Evolutionary conservation across 2,797 vertebrate species (phyloP), one percentile per base, ranked within the genome.

Genomic region (Urocyon cinereoargenteus): DNA sequence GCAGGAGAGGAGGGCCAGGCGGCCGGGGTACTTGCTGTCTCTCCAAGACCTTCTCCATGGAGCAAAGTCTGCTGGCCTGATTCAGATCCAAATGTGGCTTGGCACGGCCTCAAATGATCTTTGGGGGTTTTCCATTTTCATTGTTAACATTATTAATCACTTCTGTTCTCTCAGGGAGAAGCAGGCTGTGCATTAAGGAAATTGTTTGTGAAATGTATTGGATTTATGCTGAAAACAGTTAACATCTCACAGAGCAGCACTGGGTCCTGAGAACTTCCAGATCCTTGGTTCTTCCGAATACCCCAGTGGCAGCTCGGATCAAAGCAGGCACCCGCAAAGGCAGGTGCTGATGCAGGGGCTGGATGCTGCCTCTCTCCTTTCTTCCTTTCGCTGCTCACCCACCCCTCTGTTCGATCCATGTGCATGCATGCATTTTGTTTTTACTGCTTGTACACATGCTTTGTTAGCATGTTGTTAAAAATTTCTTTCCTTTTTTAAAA

Each of bases 41-140:
- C n/a, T 21, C 55, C 21, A 2, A 6, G 26, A 6, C 7, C 9
- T 12, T 82, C 36, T 21, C 34, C 2, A 0, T 0, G 11, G n/a
- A 5, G 28, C 22, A 1, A 14, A 7, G n/a, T 12, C 75, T 0
- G 0, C 62, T 18, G 53, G 31, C 55, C 19, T 3, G 24, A 26
- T 14, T 45, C 53, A 14, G 16, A 4, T 21, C n/a, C 51, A 11
- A 3, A 40, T 5, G 19, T 15, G 21, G 31, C 61, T 61, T 6
- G 45, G 49, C 57, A 1, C 0, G 2, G 3, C 22, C 66, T 55
- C 40, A 22, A 3, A 12, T 16, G 4, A 5, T 36, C 22, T 53
- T 70, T 16, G 2, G n/a, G 79, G 51, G 3, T 14, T 45, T 66
- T 10, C 21, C 1, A 3, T 86, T 57, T 64, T 51, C 26, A 0